Conservation (phyloP, 2,113 vertebrate genomes). For the Pyxicephalus adspersus region DNA sequence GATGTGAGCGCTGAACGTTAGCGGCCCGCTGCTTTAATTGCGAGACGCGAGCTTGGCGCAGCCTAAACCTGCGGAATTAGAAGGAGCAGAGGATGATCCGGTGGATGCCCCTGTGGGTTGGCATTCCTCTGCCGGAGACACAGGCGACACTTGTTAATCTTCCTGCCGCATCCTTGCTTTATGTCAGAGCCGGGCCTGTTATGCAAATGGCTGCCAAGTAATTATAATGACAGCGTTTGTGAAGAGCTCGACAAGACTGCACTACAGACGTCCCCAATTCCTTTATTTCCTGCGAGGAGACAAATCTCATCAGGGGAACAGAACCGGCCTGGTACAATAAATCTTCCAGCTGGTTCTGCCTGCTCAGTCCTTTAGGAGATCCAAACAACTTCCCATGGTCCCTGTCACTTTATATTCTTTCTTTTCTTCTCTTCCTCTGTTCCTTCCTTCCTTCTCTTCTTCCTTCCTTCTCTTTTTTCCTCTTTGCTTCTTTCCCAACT, state of each 20-base stretch:
- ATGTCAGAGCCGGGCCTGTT: constrained; percentile 72
- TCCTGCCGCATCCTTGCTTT: constrained; percentile 73
- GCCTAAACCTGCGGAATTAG: constrained; percentile 50
- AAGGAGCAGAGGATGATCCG: constrained; percentile 59
- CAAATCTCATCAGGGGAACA: constrained; percentile 19
- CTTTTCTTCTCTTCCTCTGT: too few species aligned
- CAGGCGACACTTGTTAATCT: constrained; percentile 73
- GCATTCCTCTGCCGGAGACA: constrained; percentile 59
- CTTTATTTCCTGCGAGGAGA: constrained; percentile 29
- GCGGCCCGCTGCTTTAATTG: background rate
- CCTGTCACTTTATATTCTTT: too few species aligned
- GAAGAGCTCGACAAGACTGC: constrained; percentile 78
- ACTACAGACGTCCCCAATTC: background rate
- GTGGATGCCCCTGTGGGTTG: constrained; percentile 62
- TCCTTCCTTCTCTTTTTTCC: too few species aligned
- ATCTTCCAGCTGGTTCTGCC: constrained; percentile 27
- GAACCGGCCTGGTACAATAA: background rate
- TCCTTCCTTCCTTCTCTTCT: too few species aligned
- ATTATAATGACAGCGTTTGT: constrained; percentile 79
- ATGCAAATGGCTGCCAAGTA: constrained; percentile 78
- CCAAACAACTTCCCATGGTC: too few species aligned
- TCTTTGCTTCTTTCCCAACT: too few species aligned
- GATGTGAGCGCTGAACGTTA: background rate
- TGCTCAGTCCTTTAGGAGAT: background rate
- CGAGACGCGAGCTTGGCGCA: background rate